phyloP scores from a whole-genome alignment of 2,113 vertebrate species.

The Pycnonotus jocosus region DNA sequence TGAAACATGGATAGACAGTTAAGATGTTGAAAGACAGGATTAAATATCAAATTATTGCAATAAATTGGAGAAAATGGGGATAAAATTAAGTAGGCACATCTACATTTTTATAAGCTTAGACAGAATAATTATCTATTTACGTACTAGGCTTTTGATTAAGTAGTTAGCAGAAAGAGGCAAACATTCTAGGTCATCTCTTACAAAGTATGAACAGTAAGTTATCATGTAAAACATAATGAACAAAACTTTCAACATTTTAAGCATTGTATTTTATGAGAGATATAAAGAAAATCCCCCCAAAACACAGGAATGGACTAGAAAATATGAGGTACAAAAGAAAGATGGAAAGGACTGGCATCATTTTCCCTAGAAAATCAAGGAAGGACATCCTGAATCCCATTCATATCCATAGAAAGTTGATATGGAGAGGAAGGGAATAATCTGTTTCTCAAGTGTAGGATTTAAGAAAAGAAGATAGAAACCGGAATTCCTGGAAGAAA shows the following conservation, averaged over 20 bases:
- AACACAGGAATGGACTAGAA: background rate
- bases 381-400: background rate
- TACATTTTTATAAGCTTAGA: background rate
- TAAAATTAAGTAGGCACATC: background rate
- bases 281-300: background rate
- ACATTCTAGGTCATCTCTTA: background rate
- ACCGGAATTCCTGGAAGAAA: background rate
- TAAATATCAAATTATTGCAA: background rate
- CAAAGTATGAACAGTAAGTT: background rate
- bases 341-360: rapidly evolving
- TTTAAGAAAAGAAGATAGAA: background rate
- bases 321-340: background rate
- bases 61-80: background rate
- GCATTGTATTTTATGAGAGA: background rate
- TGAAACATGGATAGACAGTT: background rate
- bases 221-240: background rate
- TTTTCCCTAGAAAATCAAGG: background rate
- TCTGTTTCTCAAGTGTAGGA: background rate
- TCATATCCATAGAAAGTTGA: background rate
- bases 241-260: background rate
- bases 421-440: background rate
- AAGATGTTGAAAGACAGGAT: background rate
- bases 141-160: background rate
- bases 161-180: background rate
- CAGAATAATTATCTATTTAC: background rate